Evolutionary conservation across 2,888 invertebrate species (phyloP), one percentile per base, ranked within the genome.

Genomic region (Dicyrtoma fusca): DNA sequence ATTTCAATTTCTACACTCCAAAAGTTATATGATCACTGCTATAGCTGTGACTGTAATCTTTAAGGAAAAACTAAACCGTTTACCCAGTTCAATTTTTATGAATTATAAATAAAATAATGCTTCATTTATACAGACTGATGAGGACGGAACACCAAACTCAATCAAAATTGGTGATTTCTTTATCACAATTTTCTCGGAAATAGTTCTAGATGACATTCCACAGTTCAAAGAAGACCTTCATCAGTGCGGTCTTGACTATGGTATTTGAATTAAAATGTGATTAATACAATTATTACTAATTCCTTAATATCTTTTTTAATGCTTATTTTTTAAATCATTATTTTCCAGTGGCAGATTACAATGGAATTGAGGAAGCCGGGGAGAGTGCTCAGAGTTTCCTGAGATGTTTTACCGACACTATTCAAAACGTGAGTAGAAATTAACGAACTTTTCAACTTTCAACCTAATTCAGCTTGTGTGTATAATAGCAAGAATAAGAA

Each of bases 111-210:
- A 19, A 51, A 14, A 17, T 51, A 51, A n/a, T 51, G n/a, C 14
- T n/a, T n/a, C 4, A n/a, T 34, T n/a, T 61, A 14, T 17, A n/a
- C 17, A 61, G 61, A 47, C 47, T 1, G 63, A 63, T 13, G 63
- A 63, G 21, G 63, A 63, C 45, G 63, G 63, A 45, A 63, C 63
- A n/a, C 63, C 63, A 45, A 63, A 45, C 42, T 11, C 45, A 14
- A 19, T 21, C 17, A 63, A 63, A 23, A 63, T 63, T 11, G 5
- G 6, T n/a, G 47, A 63, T 5, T 45, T 63, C 5, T 63, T 21
- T 23, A 23, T 47, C 6, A 47, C 47, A 5, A 23, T 63, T 13
- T 63, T 45, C 45, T 63, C 63, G 10, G 47, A 47, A 23, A 47
- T 45, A 23, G 23, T 63, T 13, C 45, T 63, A 19, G 47, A 63